These are phyloP conservation scores for Phaethornis superciliosus DNA, from an alignment of 2,113 vertebrate genomes.

Conservation along the genomic window DNA sequence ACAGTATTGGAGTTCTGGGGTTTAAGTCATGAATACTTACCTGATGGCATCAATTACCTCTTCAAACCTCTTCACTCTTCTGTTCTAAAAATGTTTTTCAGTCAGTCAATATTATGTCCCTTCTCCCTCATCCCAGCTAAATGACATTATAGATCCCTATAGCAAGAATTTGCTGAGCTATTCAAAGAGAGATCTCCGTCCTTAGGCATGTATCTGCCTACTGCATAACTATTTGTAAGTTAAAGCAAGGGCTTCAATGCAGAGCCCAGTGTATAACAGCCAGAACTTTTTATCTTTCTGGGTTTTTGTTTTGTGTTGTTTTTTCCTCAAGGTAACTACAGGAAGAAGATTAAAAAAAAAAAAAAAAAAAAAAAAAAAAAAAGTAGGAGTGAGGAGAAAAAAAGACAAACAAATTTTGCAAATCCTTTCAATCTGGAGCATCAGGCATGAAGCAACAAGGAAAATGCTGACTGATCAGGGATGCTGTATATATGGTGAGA, in stretches of 20 bases:
- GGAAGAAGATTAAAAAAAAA: not conserved
- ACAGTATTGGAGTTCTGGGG: not conserved
- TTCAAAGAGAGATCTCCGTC: conserved; percentile 41
- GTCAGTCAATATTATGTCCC: not conserved
- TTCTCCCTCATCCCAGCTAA: not conserved
- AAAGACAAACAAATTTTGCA: conserved; percentile 69
- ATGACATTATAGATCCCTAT: not conserved
- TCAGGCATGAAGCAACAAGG: conserved; percentile 57
- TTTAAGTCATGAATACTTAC: conserved; percentile 9
- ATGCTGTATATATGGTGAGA: conserved; percentile 39
- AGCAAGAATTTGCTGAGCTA: not conserved
- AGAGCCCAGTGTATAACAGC: conserved; percentile 38
- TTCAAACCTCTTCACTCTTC: not conserved
- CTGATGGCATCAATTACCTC: conserved; percentile 42
- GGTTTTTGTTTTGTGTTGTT: not conserved
- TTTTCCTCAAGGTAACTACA: conserved; percentile 31
- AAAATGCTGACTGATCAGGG: conserved; percentile 59
- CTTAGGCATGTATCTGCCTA: conserved; percentile 8
- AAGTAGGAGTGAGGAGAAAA: not conserved
- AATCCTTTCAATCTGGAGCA: conserved; percentile 32
- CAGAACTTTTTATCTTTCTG: conserved; percentile 62
- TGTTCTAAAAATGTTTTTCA: not conserved
- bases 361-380: not conserved
- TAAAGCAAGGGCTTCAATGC: conserved; percentile 40
- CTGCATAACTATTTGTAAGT: conserved; percentile 46